Base-by-base conservation (phyloP, 2,888 invertebrate species). In the Urechis unicinctus region DNA sequence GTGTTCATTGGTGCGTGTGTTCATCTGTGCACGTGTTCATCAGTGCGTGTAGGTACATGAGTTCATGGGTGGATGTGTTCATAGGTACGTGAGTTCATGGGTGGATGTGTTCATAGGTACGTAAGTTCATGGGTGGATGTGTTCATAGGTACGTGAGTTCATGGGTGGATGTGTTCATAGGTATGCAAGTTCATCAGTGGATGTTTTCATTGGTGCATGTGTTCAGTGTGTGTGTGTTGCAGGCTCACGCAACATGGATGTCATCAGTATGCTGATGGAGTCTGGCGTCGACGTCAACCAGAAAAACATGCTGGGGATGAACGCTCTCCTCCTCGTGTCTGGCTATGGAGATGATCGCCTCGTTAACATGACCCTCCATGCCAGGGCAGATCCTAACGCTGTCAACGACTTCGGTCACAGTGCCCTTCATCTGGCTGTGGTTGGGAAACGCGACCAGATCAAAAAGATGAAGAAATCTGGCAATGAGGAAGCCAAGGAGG, bases 301-400 rank as follows among this genome's bases (percentile, higher is more conserved):
- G 55, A 65, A 65, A 60, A 65, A 65, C 57, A 61, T 65, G 60
- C 58, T 65, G 36, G 65, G 65, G 17, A 65, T 65, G 65, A 64
- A 61, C 44, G 61, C 65, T 26, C 47, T 64, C 24, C 60, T 65
- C 30, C 51, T 65, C 13, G 65, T 65, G 24, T 50, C 65, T n/a
- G 65, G 65, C 21, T 65, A 65, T 52, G 65, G 65, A 24, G 55
- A 65, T 52, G 59, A 62, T 36, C 44, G 25, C 0, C 57, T 65
- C 17, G 64, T 65, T 9, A 41, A 55, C 41, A 60, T 60, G 56
- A 56, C 63, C 13, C 59, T 65, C 29, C 48, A 57, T 9, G 57
- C 62, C 3, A 63, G 65, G 5, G 65, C 62, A 1, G 61, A 64
- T 30, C 61, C 64, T 31, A 57, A 56, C 30, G 55, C 62, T 17